These are phyloP conservation scores for Arbacia lixula DNA, from an alignment of 53 echinoderm and acorn worm species.

Conservation along the genomic window DNA sequence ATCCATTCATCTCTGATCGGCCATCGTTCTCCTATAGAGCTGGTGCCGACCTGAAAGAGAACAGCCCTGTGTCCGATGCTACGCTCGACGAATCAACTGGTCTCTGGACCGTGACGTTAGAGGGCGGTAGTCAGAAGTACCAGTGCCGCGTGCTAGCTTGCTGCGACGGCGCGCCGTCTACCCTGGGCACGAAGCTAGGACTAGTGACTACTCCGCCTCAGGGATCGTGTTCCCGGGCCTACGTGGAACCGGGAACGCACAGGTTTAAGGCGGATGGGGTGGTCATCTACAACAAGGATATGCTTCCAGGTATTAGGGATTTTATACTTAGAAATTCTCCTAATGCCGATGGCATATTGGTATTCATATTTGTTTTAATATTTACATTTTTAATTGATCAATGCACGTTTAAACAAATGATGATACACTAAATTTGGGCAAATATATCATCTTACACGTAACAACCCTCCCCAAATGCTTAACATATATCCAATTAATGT, in stretches of 20 bases:
- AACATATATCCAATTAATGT: too few relatives aligned
- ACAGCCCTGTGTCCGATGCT: constrained; percentile 45
- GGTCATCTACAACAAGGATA: constrained; percentile 53
- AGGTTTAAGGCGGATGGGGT: constrained; percentile 60
- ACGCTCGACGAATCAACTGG: constrained; percentile 39
- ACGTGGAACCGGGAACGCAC: constrained; percentile 61
- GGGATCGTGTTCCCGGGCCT: constrained; percentile 49
- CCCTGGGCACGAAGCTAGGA: constrained; percentile 46
- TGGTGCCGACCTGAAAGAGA: constrained; percentile 55
- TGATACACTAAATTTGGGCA: too few relatives aligned
- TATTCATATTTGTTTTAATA: too few relatives aligned
- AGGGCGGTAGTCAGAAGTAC: constrained; percentile 31
- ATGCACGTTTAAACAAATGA: too few relatives aligned
- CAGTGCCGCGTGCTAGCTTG: constrained; percentile 46
- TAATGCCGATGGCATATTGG: too few relatives aligned
- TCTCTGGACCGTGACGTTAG: constrained; percentile 40
- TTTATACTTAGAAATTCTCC: too few relatives aligned
- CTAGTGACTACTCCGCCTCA: constrained; percentile 46
- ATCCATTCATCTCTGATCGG: too few relatives aligned
- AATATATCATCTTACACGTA: too few relatives aligned
- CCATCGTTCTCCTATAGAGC: neutral
- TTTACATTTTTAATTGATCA: too few relatives aligned
- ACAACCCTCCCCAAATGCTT: too few relatives aligned
- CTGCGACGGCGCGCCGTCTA: constrained; percentile 53
- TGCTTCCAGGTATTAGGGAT: constrained; percentile 61